Evolutionary conservation across 2,888 invertebrate genomes (phyloP).

Genomic region (Rotaria sp.): DNA sequence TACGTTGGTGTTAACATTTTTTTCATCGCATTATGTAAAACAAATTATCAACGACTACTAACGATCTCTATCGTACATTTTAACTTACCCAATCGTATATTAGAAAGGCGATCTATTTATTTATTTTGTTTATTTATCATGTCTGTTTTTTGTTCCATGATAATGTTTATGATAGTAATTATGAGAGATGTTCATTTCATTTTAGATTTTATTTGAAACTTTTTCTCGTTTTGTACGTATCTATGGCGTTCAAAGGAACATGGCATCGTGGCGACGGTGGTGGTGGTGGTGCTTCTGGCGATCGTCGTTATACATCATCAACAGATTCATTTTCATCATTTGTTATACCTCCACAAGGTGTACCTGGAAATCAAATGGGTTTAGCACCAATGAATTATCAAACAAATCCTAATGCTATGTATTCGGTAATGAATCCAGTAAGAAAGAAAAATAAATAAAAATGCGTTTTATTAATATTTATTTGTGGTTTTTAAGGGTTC

Average conservation of each 20-base stretch:
- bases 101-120: neutral
- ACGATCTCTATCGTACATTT: neutral
- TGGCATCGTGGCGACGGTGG: neutral
- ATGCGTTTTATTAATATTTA: neutral
- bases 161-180: neutral
- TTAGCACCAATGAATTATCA: neutral
- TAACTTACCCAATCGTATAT: neutral
- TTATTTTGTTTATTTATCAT: neutral
- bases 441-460: neutral
- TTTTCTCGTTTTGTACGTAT: neutral
- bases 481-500: neutral
- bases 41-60: neutral
- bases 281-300: neutral
- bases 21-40: neutral
- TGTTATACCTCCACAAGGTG: neutral
- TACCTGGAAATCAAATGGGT: neutral
- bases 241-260: neutral
- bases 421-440: slow-evolving; percentile 1
- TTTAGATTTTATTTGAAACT: neutral
- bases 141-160: neutral
- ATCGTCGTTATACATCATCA: neutral
- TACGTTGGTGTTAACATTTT: too few species aligned
- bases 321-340: neutral
- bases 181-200: neutral
- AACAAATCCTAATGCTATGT: neutral